A percentile compares a stretch with the other conserved stretches of the same genome.
Conservation (phyloP, 2,113 vertebrate genomes). For the Nibea coibor region DNA sequence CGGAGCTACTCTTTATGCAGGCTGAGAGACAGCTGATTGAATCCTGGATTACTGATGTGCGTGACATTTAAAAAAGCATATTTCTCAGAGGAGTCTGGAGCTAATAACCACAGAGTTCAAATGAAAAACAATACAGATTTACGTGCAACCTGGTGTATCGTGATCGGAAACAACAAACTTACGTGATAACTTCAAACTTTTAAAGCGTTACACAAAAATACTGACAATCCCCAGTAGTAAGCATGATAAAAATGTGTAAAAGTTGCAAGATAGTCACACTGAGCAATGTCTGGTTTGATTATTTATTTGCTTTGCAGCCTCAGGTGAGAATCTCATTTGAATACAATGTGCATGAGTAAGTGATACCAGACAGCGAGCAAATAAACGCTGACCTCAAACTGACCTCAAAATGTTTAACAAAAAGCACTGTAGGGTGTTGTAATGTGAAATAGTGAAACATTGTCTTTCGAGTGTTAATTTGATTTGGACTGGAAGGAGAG, state of each 20-base stretch:
- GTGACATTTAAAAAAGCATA: constrained; percentile 44
- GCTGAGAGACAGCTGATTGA: constrained; percentile 51
- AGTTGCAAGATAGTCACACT: neutral
- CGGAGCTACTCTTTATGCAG: constrained; percentile 41
- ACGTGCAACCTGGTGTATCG: neutral
- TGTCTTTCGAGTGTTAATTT: neutral
- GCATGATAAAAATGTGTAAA: neutral
- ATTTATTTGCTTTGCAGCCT: neutral
- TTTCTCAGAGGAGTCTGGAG: constrained; percentile 33
- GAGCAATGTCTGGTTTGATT: neutral
- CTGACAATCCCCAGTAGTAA: too few relatives aligned
- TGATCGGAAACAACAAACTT: neutral
- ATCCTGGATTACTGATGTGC: constrained; percentile 30
- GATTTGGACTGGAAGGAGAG: neutral
- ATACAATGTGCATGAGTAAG: constrained; percentile 18
- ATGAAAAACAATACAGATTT: constrained; percentile 35
- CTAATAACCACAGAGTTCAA: constrained; percentile 35
- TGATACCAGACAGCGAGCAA: constrained; percentile 11
- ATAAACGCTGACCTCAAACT: constrained; percentile 20
- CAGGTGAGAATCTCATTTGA: neutral
- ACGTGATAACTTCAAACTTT: neutral
- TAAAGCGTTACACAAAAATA: neutral
- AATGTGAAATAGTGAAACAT: constrained; percentile 1
- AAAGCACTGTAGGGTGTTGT: constrained; percentile 3
- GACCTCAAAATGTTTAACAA: neutral